Percentiles rank a stretch among this genome's conserved stretches.
These are phyloP conservation scores for Tarsius wallacei DNA, from an alignment of 2,797 vertebrate genomes.

Conservation along the genomic window DNA sequence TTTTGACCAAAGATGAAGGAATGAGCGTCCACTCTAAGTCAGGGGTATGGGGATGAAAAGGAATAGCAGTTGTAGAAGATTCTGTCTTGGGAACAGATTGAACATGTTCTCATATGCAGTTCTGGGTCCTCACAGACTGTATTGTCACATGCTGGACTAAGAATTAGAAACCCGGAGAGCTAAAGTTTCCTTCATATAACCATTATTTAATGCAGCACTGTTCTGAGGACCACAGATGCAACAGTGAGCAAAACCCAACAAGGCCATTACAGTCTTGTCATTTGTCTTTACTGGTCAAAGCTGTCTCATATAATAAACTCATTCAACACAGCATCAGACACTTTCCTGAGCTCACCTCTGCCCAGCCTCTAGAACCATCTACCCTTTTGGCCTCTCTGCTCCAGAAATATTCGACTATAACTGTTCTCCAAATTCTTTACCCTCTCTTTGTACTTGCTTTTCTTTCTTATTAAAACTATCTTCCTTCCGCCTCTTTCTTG, in stretches of 20 bases:
- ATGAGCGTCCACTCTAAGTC: background rate
- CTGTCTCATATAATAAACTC: background rate
- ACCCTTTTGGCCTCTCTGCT: background rate
- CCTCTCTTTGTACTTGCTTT: background rate
- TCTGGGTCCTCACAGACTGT: background rate
- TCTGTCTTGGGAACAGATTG: background rate
- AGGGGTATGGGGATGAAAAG: background rate
- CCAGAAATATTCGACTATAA: constrained; percentile 50
- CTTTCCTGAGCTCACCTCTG: constrained; percentile 21
- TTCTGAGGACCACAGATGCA: background rate
- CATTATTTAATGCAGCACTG: background rate
- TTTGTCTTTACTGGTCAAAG: background rate
- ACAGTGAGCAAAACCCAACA: background rate
- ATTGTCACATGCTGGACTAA: background rate
- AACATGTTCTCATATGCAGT: background rate
- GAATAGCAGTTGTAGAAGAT: background rate
- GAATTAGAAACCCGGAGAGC: background rate
- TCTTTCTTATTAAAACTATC: background rate
- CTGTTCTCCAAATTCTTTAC: background rate
- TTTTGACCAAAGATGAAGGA: background rate
- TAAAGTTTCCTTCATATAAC: background rate
- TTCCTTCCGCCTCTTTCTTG: background rate
- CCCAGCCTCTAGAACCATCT: background rate
- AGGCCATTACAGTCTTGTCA: background rate
- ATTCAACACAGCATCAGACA: background rate